A percentile compares a stretch with the other conserved stretches of the same genome.
These are phyloP conservation scores for Campylorhamphus procurvoides DNA, from an alignment of 2,113 vertebrate species.

Conservation along the genomic window DNA sequence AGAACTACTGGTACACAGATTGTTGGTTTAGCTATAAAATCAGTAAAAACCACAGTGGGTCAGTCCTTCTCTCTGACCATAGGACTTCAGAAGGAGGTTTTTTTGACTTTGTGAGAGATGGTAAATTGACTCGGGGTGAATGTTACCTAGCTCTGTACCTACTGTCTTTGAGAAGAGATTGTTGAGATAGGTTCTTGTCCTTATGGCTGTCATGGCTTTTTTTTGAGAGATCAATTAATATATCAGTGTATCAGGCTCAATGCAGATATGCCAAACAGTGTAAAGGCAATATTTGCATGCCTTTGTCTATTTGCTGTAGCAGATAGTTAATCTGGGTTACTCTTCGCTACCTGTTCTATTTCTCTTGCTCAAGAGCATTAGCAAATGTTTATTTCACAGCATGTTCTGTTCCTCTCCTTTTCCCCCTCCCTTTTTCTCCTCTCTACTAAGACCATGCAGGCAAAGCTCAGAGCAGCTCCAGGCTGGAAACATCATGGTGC, in stretches of 20 bases:
- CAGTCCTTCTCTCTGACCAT: background rate
- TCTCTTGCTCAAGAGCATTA: conserved; percentile 23
- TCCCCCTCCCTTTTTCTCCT: rapidly evolving
- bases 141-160: no score
- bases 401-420: background rate
- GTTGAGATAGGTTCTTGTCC: no score
- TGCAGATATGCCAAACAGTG: background rate
- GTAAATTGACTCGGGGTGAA: no score
- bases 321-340: conserved; percentile 19
- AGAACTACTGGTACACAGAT: background rate
- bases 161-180: no score
- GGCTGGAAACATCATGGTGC: background rate
- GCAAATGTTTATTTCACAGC: conserved; percentile 31
- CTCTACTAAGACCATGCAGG: background rate
- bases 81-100: no score
- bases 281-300: background rate
- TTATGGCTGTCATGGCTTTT: background rate
- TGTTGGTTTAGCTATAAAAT: background rate
- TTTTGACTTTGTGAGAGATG: no score
- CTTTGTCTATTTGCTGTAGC: conserved; percentile 8
- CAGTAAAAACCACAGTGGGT: background rate
- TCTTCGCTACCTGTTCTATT: background rate
- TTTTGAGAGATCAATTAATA: background rate
- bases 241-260: background rate
- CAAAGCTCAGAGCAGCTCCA: background rate